Evolutionary conservation across 1,140 invertebrate genomes (phyloP).

Genomic region (Drosophila paulistorum): DNA sequence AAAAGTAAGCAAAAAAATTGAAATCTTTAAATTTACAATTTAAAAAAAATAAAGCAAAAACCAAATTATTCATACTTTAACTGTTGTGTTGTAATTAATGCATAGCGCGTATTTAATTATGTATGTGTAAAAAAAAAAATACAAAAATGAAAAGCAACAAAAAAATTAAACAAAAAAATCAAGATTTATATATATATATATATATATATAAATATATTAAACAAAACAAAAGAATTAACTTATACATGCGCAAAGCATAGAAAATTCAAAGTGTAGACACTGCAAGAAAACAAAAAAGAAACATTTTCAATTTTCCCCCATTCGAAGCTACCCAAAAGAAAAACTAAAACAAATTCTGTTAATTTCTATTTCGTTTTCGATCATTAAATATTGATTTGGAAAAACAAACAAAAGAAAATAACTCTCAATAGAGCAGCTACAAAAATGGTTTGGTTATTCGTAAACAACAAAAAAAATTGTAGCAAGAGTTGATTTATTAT

Average conservation of each 20-base stretch:
- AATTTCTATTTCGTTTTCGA: conserved; percentile 38
- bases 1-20: conserved; percentile 12
- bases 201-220: neutral
- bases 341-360: no score
- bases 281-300: conserved; percentile 40
- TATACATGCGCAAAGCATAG: conserved; percentile 49
- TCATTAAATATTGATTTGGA: neutral
- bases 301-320: neutral
- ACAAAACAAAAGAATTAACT: conserved; percentile 37
- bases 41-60: conserved; percentile 43
- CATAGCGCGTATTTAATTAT: conserved; percentile 80
- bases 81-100: conserved; percentile 82
- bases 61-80: conserved; percentile 75
- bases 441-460: conserved; percentile 38
- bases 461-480: conserved; percentile 10
- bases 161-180: conserved; percentile 11
- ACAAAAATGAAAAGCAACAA: conserved; percentile 51
- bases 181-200: neutral
- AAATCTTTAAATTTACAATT: conserved; percentile 44
- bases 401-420: neutral
- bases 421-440: conserved; percentile 34
- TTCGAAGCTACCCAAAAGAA: conserved; percentile 19
- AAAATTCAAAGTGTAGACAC: conserved; percentile 68
- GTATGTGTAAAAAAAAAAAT: conserved; percentile 65
- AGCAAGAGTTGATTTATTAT: conserved; percentile 38